A percentile compares a stretch with the other conserved stretches of the same genome.
Evolutionary conservation across 2,113 vertebrate genomes (phyloP).

Genomic region (Sander lucioperca): DNA sequence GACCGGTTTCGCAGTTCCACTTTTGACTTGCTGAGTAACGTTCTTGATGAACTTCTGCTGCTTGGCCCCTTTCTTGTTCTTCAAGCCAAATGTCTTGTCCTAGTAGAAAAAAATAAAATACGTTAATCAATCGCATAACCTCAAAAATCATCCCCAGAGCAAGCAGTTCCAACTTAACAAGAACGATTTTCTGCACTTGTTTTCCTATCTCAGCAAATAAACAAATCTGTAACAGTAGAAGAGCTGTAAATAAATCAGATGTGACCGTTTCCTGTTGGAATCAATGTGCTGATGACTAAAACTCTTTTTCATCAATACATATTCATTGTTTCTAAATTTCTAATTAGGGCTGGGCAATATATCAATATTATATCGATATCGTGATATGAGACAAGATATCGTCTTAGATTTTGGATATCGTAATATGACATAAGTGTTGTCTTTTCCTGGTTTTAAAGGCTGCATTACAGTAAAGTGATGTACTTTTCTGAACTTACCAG

Average conservation of each 20-base stretch:
- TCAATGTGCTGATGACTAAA: too few species aligned
- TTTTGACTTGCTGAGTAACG: constrained; percentile 96
- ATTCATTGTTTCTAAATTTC: too few species aligned
- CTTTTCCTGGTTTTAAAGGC: too few species aligned
- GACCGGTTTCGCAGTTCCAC: constrained; percentile 73
- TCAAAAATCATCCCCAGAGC: neutral
- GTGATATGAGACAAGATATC: too few species aligned
- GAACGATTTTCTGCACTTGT: neutral
- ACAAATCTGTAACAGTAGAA: neutral
- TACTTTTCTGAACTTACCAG: too few species aligned
- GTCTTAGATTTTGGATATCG: too few species aligned
- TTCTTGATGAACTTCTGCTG: constrained; percentile 99
- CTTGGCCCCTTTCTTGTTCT: constrained; percentile 99
- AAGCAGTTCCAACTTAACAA: neutral
- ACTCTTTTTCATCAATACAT: too few species aligned
- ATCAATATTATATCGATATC: too few species aligned
- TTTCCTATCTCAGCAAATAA: too few species aligned
- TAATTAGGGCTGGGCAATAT: too few species aligned
- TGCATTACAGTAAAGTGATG: too few species aligned
- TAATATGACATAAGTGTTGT: too few species aligned
- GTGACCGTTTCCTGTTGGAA: neutral
- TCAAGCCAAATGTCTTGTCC: constrained; percentile 99
- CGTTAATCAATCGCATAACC: neutral
- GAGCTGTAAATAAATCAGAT: neutral
- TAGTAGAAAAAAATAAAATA: constrained; percentile 56